phyloP scores from a whole-genome alignment of 1,140 invertebrate species.

The Drosophila kurseongensis region DNA sequence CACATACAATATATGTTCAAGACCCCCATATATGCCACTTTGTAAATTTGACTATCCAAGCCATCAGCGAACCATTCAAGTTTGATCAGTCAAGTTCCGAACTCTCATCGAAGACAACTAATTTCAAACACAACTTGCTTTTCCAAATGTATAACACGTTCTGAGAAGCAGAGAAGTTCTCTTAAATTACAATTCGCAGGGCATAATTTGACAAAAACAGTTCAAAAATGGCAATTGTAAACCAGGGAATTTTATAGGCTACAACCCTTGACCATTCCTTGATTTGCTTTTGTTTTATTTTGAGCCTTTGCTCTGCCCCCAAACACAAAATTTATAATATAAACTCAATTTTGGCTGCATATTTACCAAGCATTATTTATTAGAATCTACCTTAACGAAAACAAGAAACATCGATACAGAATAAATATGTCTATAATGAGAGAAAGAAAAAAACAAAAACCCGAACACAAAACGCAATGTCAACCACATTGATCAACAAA shows the following conservation, averaged over 20 bases:
- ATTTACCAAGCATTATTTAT: slow-evolving; percentile 46
- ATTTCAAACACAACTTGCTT: slow-evolving; percentile 54
- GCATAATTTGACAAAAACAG: slow-evolving; percentile 43
- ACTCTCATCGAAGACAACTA: slow-evolving; percentile 17
- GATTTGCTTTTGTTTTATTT: slow-evolving; percentile 32
- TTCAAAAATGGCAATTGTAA: slow-evolving; percentile 38
- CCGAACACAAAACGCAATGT: slow-evolving; percentile 59
- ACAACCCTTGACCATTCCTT: slow-evolving; percentile 37
- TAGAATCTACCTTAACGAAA: slow-evolving; percentile 46
- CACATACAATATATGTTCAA: slow-evolving; percentile 41
- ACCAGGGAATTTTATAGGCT: slow-evolving; percentile 33
- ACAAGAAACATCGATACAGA: slow-evolving; percentile 57
- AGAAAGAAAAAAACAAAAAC: slow-evolving; percentile 29
- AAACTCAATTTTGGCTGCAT: slow-evolving; percentile 32
- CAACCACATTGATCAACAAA: slow-evolving; percentile 43
- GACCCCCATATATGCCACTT: slow-evolving; percentile 7
- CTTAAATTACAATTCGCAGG: slow-evolving; percentile 27
- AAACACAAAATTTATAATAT: slow-evolving; percentile 8
- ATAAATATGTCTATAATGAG: slow-evolving; percentile 68
- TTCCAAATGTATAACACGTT: slow-evolving; percentile 31
- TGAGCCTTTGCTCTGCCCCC: slow-evolving; percentile 26
- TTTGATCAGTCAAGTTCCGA: slow-evolving; percentile 27
- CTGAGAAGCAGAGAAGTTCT: slow-evolving; percentile 28
- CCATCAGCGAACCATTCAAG: slow-evolving; percentile 28
- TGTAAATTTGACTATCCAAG: slow-evolving; percentile 39